Conservation (phyloP, 2,888 invertebrate genomes). For the Apotomis capreana region DNA sequence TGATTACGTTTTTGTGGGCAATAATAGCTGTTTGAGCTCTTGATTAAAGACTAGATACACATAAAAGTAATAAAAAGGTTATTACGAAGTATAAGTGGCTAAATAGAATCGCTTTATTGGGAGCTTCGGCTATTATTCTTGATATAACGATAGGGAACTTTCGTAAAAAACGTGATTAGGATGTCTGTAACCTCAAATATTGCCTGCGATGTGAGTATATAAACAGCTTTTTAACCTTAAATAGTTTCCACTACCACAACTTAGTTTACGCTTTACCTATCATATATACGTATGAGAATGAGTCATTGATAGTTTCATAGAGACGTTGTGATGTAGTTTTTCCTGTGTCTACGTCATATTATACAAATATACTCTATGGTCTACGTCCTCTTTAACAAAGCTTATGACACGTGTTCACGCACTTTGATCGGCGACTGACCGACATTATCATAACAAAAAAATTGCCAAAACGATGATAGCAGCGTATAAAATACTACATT, state of each 20-base stretch:
- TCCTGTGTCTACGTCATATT: too few relatives aligned
- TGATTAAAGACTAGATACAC: conserved; percentile 22
- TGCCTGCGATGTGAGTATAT: too few relatives aligned
- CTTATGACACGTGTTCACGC: too few relatives aligned
- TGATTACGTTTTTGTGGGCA: conserved; percentile 31
- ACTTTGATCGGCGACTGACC: too few relatives aligned
- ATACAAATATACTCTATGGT: too few relatives aligned
- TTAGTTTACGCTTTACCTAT: too few relatives aligned
- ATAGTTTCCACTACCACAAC: not conserved
- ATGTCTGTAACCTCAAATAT: not conserved
- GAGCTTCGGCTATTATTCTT: not conserved
- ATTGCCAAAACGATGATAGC: too few relatives aligned
- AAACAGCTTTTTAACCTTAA: not conserved
- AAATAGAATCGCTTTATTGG: conserved; percentile 16
- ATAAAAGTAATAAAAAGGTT: conserved; percentile 23
- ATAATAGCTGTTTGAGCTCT: conserved; percentile 27
- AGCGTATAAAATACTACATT: too few relatives aligned
- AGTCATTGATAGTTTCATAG: not conserved
- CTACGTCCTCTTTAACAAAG: too few relatives aligned
- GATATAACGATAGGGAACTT: not conserved
- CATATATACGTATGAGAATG: not conserved
- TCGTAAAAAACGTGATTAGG: not conserved
- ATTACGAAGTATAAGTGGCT: not conserved
- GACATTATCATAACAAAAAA: too few relatives aligned
- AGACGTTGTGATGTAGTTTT: not conserved